These are phyloP conservation scores for Caenorhabditis drosophilae DNA, from an alignment of 2,888 invertebrate genomes.

Conservation along the genomic window DNA sequence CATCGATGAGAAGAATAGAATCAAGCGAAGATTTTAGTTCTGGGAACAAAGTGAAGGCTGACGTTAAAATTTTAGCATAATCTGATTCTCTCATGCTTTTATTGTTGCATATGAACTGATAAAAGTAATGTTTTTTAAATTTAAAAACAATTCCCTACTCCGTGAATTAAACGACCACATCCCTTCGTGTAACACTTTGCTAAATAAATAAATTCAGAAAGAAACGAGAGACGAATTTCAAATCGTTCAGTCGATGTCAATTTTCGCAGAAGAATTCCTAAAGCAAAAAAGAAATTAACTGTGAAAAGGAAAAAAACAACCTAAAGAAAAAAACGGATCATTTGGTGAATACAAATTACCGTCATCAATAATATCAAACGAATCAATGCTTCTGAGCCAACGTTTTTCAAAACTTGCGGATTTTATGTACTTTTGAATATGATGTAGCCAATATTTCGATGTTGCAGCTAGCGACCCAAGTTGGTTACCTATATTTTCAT, in stretches of 20 bases:
- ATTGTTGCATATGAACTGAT: conserved; percentile 12
- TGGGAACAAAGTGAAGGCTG: too few species aligned
- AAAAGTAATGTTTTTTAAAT: too few species aligned
- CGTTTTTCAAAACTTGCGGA: not conserved
- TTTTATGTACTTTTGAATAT: not conserved
- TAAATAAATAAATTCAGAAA: not conserved
- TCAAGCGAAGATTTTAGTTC: too few species aligned
- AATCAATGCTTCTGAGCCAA: not conserved
- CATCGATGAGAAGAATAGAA: too few species aligned
- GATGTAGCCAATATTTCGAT: conserved; percentile 17
- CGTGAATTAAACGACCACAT: conserved; percentile 14
- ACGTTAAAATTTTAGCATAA: too few species aligned
- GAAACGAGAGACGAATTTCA: not conserved
- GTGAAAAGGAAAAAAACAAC: not conserved
- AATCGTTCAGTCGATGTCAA: not conserved
- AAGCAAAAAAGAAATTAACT: not conserved
- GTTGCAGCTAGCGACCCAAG: conserved; percentile 16
- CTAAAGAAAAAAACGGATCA: conserved; percentile 18
- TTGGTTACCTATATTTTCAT: conserved; percentile 13
- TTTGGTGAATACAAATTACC: not conserved
- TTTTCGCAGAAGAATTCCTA: conserved; percentile 8
- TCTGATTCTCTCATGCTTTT: too few species aligned
- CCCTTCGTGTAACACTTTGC: conserved; percentile 6
- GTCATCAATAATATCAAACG: not conserved
- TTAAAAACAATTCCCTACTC: conserved; percentile 9